Conservation (phyloP, 2,113 vertebrate genomes). For the Xiphophorus hellerii region DNA sequence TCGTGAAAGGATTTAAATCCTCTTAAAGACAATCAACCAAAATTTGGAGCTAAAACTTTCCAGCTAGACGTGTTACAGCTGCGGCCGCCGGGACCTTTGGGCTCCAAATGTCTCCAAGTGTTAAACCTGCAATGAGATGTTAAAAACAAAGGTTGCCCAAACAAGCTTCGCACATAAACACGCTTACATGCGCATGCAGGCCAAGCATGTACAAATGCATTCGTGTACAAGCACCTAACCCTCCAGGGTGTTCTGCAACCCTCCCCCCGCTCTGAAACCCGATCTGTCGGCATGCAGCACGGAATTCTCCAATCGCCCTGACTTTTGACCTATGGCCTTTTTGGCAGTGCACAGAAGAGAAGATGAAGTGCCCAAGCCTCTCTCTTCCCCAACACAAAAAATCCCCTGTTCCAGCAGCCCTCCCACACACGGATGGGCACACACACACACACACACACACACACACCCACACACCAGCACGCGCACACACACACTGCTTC, state of each 20-base stretch:
- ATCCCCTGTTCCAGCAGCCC: slow-evolving; percentile 82
- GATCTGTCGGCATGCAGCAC: slow-evolving; percentile 85
- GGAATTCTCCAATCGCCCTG: slow-evolving; percentile 87
- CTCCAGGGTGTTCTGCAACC: slow-evolving; percentile 68
- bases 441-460: slow-evolving; percentile 8
- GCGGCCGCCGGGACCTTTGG: slow-evolving; percentile 21
- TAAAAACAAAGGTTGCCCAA: slow-evolving; percentile 58
- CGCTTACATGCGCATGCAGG: not conserved
- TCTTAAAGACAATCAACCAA: slow-evolving; percentile 16
- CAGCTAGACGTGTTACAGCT: slow-evolving; percentile 33
- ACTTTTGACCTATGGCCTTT: slow-evolving; percentile 87
- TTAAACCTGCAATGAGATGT: slow-evolving; percentile 45
- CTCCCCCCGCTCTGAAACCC: slow-evolving; percentile 81
- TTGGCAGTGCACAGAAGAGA: slow-evolving; percentile 85
- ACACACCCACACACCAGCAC: too few relatives aligned
- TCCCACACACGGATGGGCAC: slow-evolving; percentile 66
- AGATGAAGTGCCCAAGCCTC: slow-evolving; percentile 86
- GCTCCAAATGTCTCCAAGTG: slow-evolving; percentile 42
- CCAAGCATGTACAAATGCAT: slow-evolving; percentile 22
- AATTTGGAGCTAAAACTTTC: slow-evolving; percentile 55
- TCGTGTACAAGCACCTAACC: slow-evolving; percentile 73
- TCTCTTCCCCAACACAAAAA: slow-evolving; percentile 83
- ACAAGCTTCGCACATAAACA: slow-evolving; percentile 63
- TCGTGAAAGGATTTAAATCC: slow-evolving; percentile 6
- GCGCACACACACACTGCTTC: slow-evolving; percentile 53